Conservation (phyloP, 2,113 vertebrate species). For the Benitochromis conjunctus region DNA sequence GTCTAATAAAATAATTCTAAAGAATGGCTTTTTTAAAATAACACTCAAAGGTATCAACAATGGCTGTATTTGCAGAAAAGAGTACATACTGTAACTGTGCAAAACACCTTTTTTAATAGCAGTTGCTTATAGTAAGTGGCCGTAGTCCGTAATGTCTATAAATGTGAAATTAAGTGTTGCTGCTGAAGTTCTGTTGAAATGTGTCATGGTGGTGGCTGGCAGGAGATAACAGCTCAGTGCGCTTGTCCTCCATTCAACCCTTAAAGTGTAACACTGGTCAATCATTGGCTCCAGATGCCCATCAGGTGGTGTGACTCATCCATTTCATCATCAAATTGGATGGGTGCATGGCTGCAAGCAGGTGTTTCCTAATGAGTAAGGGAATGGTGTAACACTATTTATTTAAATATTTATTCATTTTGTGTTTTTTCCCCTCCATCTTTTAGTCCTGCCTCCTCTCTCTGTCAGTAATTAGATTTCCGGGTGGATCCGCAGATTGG, state of each 20-base stretch:
- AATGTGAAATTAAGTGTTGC: neutral
- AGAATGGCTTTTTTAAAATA: neutral
- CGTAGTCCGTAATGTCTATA: neutral
- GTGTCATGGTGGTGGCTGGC: neutral
- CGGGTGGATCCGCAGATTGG: neutral
- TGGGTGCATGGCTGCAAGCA: neutral
- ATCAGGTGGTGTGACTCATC: constrained; percentile 34
- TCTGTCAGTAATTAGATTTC: neutral
- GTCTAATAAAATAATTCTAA: neutral
- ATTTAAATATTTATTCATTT: neutral
- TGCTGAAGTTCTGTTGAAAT: neutral
- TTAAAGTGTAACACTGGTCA: neutral
- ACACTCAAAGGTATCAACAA: neutral
- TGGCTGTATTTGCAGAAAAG: neutral
- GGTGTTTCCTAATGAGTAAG: neutral
- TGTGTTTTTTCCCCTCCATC: neutral
- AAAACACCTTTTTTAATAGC: neutral
- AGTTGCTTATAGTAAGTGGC: neutral
- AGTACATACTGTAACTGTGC: neutral
- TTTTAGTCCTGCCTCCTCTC: neutral
- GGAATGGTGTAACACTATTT: neutral
- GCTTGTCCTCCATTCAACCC: neutral
- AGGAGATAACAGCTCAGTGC: neutral
- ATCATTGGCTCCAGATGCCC: neutral
- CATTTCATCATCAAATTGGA: constrained; percentile 9